Evolutionary conservation across 2,797 vertebrate genomes (phyloP).

Genomic region (Peromyscus eremicus): DNA sequence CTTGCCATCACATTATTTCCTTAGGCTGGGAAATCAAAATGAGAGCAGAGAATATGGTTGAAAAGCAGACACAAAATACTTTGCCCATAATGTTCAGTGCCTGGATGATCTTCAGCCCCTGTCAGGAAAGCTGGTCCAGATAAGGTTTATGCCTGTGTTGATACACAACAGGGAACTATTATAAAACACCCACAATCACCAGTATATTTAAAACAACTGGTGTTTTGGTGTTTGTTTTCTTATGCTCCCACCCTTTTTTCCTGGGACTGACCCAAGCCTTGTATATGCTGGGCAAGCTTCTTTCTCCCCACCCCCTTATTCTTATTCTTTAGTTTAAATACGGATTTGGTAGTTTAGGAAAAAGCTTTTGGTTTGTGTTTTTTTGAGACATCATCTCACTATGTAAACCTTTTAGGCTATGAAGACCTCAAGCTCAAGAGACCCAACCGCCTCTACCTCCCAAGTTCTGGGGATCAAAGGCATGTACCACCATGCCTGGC

Average conservation of each 20-base stretch:
- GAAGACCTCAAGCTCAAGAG: background rate
- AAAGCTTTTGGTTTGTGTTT: background rate
- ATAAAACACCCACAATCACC: conserved; percentile 4
- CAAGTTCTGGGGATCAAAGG: background rate
- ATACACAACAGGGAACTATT: conserved; percentile 11
- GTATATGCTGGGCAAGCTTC: background rate
- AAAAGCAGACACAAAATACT: background rate
- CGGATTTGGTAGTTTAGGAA: background rate
- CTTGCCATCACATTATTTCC: background rate
- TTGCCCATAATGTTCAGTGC: background rate
- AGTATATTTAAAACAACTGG: background rate
- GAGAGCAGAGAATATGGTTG: background rate
- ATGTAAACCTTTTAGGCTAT: background rate
- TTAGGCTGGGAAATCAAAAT: conserved; percentile 14
- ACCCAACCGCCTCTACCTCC: background rate
- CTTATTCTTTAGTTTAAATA: background rate
- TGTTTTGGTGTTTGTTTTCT: no score
- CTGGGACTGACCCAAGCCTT: background rate
- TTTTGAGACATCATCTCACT: background rate
- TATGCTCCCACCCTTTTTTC: background rate
- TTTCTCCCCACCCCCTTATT: background rate
- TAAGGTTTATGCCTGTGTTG: background rate
- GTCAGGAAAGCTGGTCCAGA: background rate
- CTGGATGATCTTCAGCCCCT: background rate
- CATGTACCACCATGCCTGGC: background rate